Conservation (phyloP, 2,797 vertebrate species). For the Hoplostethus mediterraneus region DNA sequence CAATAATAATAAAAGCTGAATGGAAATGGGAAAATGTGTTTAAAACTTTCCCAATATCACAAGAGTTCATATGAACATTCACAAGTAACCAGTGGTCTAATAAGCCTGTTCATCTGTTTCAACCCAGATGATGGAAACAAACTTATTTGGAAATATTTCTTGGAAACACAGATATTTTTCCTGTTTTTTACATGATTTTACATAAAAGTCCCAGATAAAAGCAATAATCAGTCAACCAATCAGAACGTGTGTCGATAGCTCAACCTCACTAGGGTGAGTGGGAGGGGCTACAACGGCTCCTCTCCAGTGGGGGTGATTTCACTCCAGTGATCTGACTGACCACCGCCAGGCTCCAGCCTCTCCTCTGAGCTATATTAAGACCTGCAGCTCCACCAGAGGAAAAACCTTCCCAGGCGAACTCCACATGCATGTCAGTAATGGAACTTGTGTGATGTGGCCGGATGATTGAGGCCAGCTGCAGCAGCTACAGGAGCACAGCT, state of each 20-base stretch:
- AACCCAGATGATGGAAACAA: no score
- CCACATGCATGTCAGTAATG: slow-evolving; percentile 55
- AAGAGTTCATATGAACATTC: no score
- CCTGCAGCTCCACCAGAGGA: slow-evolving; percentile 54
- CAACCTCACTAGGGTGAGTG: no score
- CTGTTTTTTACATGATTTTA: no score
- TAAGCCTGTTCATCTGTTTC: no score
- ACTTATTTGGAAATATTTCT: no score
- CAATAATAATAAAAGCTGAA: no score
- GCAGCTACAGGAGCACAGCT: slow-evolving; percentile 41
- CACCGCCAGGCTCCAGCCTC: background rate
- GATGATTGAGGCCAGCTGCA: slow-evolving; percentile 75
- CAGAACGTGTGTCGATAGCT: background rate
- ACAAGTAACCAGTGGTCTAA: no score
- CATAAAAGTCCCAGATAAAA: slow-evolving; percentile 7
- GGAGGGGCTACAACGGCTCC: background rate
- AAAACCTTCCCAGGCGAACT: slow-evolving; percentile 50
- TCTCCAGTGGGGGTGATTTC: slow-evolving; percentile 40
- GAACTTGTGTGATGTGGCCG: slow-evolving; percentile 76
- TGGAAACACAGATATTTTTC: no score
- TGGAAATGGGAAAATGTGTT: no score
- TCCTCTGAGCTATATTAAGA: slow-evolving; percentile 71
- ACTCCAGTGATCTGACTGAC: slow-evolving; percentile 2
- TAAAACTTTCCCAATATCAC: no score
- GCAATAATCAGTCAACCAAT: background rate